Conservation (phyloP, 2,888 invertebrate species). For the Lymantria dispar region DNA sequence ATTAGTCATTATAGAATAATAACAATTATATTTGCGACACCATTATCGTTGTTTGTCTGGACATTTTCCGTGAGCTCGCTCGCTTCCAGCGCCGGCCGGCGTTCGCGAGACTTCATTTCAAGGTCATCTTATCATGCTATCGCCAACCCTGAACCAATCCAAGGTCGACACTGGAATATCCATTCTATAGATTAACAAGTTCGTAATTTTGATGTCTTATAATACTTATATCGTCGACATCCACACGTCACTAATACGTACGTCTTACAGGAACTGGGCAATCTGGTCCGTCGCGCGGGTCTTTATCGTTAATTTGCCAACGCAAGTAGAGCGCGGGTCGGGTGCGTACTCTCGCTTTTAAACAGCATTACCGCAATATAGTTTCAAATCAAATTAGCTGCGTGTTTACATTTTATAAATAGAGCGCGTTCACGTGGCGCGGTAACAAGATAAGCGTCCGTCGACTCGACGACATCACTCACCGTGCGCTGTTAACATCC, state of each 20-base stretch:
- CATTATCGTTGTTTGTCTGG: slow-evolving; percentile 74
- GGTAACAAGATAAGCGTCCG: slow-evolving; percentile 61
- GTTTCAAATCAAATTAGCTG: slow-evolving; percentile 72
- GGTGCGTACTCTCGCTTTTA: slow-evolving; percentile 65
- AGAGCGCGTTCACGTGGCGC: slow-evolving; percentile 79
- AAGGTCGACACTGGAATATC: slow-evolving; percentile 53
- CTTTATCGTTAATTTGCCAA: slow-evolving; percentile 71
- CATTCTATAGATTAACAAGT: slow-evolving; percentile 33
- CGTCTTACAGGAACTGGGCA: slow-evolving; percentile 76
- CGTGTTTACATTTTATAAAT: slow-evolving; percentile 80
- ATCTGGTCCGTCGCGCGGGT: slow-evolving; percentile 68
- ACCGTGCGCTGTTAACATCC: slow-evolving; percentile 82
- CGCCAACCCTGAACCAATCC: slow-evolving; percentile 70
- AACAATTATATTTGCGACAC: slow-evolving; percentile 42
- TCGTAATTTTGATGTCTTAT: slow-evolving; percentile 27
- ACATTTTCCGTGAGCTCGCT: slow-evolving; percentile 69
- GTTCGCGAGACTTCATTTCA: slow-evolving; percentile 68
- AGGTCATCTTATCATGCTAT: slow-evolving; percentile 81
- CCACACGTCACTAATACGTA: slow-evolving; percentile 50
- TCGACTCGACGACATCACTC: slow-evolving; percentile 61
- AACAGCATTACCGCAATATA: slow-evolving; percentile 56
- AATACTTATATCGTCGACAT: slow-evolving; percentile 32
- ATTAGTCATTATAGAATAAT: neutral
- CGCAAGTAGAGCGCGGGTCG: slow-evolving; percentile 51
- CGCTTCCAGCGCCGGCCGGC: slow-evolving; percentile 73